These are phyloP conservation scores for Anguilla obscura DNA, from an alignment of 2,797 vertebrate species.

Conservation along the genomic window DNA sequence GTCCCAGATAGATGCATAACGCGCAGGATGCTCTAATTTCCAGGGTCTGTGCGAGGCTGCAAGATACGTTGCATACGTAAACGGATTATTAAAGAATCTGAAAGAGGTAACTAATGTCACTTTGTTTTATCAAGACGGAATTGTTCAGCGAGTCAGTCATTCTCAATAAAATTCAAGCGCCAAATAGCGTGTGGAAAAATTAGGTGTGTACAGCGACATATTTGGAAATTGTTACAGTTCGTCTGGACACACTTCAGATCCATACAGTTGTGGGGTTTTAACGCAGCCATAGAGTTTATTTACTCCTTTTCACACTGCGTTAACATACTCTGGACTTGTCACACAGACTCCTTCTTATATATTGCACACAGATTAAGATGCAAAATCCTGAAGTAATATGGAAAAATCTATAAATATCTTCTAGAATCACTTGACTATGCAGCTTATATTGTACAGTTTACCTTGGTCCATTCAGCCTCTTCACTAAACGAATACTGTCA, in stretches of 20 bases:
- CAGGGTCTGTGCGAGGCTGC: constrained; percentile 47
- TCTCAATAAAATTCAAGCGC: constrained; percentile 57
- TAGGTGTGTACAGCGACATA: constrained; percentile 47
- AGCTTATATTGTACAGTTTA: background rate
- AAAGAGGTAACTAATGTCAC: constrained; percentile 54
- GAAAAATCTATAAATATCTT: background rate
- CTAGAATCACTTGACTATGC: background rate
- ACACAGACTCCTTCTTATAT: background rate
- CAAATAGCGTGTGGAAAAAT: constrained; percentile 62
- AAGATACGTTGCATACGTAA: constrained; percentile 55
- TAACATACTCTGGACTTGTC: background rate
- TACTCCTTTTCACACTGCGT: background rate
- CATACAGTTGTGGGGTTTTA: constrained; percentile 4
- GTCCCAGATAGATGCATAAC: background rate
- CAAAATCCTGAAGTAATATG: background rate
- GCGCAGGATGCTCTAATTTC: background rate
- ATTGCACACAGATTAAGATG: background rate
- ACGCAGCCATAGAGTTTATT: background rate
- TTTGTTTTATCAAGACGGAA: constrained; percentile 65
- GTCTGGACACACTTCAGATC: background rate
- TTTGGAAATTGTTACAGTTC: constrained; percentile 12
- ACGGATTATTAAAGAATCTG: constrained; percentile 46
- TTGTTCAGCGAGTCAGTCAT: constrained; percentile 25
- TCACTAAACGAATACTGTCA: background rate
- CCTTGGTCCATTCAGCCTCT: background rate